phyloP scores from a whole-genome alignment of 1,140 invertebrate genomes.

The Centruroides sculpturatus region DNA sequence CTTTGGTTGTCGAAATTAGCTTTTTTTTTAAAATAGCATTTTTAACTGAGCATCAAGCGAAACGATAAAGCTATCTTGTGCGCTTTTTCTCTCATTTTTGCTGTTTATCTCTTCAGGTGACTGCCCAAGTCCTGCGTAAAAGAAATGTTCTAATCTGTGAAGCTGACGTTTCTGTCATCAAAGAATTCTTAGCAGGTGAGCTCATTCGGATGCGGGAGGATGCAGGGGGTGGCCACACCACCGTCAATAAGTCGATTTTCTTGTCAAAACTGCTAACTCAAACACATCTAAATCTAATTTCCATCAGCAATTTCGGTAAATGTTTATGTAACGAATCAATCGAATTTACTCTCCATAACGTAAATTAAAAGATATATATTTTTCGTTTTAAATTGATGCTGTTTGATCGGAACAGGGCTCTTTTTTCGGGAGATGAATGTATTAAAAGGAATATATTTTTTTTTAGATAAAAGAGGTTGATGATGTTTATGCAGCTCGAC shows the following conservation, averaged over 20 bases:
- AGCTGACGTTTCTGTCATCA: not conserved
- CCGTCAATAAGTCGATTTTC: not conserved
- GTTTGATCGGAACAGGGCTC: too few species aligned
- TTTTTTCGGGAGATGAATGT: too few species aligned
- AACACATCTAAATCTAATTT: not conserved
- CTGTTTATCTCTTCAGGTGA: conserved; percentile 2
- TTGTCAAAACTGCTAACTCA: not conserved
- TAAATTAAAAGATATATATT: too few species aligned
- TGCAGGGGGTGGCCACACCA: not conserved
- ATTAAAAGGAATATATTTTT: too few species aligned
- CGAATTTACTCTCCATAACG: not conserved
- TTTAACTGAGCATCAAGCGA: too few species aligned
- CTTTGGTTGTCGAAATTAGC: too few species aligned
- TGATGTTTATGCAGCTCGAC: not conserved
- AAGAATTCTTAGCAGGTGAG: not conserved
- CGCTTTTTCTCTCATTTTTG: not conserved
- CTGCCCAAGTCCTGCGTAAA: conserved; percentile 9
- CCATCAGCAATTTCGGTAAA: not conserved
- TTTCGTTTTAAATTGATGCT: too few species aligned
- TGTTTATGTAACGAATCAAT: not conserved
- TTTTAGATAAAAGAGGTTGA: not conserved
- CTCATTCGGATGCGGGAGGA: not conserved
- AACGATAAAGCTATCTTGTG: too few species aligned
- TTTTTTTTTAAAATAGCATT: too few species aligned
- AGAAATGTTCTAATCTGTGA: conserved; percentile 11